Evolutionary conservation across 2,888 invertebrate species (phyloP).

Genomic region (Andrena trimmerana): DNA sequence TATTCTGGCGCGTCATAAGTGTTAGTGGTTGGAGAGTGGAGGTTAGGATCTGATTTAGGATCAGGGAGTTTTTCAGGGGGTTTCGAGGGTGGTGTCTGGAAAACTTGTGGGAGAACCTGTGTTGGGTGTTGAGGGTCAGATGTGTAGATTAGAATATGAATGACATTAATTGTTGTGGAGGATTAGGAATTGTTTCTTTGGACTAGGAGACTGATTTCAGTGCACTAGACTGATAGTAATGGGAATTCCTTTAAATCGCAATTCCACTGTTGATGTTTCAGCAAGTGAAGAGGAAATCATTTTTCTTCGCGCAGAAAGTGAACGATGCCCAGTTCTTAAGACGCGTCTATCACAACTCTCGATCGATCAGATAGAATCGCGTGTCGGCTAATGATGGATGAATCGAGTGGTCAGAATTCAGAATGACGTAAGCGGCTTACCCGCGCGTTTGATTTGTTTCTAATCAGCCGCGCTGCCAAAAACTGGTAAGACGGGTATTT

Average conservation of each 20-base stretch:
- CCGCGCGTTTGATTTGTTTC: conserved; percentile 34
- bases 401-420: conserved; percentile 31
- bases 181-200: too few species aligned
- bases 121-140: not conserved
- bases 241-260: not conserved
- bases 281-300: not conserved
- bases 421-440: conserved; percentile 52
- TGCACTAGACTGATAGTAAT: not conserved
- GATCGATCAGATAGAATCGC: conserved; percentile 44
- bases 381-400: conserved; percentile 48
- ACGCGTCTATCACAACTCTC: conserved; percentile 25
- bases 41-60: not conserved
- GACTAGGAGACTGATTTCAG: too few species aligned
- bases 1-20: conserved; percentile 5
- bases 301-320: not conserved
- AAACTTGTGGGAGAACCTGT: not conserved
- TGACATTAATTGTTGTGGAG: too few species aligned
- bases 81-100: not conserved
- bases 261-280: not conserved
- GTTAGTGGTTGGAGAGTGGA: not conserved
- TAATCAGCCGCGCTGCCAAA: conserved; percentile 50
- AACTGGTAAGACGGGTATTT: conserved; percentile 54
- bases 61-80: not conserved
- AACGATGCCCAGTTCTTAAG: not conserved
- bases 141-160: not conserved